phyloP scores from a whole-genome alignment of 2,113 vertebrate genomes.

The Formicarius rufipectus region DNA sequence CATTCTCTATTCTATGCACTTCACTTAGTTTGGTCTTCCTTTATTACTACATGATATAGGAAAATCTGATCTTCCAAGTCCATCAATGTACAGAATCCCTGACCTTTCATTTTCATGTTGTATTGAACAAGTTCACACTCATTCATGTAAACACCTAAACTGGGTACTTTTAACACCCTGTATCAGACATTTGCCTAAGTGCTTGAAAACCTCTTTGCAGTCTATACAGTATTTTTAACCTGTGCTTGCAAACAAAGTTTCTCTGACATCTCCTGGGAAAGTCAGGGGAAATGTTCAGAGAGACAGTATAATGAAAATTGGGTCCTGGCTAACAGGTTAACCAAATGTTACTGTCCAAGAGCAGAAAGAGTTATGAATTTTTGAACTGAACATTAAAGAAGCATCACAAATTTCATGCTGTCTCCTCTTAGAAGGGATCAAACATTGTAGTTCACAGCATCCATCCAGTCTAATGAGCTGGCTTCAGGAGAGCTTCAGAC shows the following conservation, averaged over 20 bases:
- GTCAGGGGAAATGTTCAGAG: background rate
- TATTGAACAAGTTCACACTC: background rate
- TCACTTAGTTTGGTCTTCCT: background rate
- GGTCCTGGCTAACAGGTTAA: background rate
- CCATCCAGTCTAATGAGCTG: fast-evolving
- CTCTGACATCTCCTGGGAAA: background rate
- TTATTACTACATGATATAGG: background rate
- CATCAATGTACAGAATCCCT: background rate
- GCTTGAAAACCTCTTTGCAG: background rate
- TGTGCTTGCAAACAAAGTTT: background rate
- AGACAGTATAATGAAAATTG: background rate
- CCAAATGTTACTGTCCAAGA: background rate
- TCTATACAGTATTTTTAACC: background rate
- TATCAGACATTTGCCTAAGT: background rate
- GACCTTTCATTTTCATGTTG: background rate
- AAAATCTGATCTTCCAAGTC: background rate
- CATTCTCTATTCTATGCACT: background rate
- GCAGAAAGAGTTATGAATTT: background rate
- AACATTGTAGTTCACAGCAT: background rate
- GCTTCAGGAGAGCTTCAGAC: background rate
- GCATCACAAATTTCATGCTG: background rate
- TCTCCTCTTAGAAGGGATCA: background rate
- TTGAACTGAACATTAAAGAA: background rate
- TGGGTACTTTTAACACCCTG: background rate
- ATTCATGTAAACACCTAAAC: background rate